Evolutionary conservation across 2,888 invertebrate species (phyloP), one percentile per base, ranked within the genome.

Genomic region (Rhyacophila evoluta): DNA sequence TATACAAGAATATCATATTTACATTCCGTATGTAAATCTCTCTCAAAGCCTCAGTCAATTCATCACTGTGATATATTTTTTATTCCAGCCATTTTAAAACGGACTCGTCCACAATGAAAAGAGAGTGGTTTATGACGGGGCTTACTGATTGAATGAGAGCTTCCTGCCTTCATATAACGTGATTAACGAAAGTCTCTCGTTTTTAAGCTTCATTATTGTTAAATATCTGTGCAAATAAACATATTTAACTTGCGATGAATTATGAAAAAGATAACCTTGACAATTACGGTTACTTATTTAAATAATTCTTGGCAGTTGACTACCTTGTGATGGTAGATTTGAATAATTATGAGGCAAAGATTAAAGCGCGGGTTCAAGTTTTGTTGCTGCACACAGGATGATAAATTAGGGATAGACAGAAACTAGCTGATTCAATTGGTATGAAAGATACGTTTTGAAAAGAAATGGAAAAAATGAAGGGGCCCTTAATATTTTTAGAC

Each of bases 61-160:
- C 15, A 39, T 39, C 39, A 39, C 39, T 12, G 39, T 12, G 15
- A 39, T 39, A 39, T 39, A n/a, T 39, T 39, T 39, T 39, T 39
- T 6, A 12, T 12, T 39, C 39, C 39, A 15, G 39, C 15, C 15
- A 10, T 39, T 39, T 39, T 12, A 39, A 39, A 39, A 39, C 39
- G 39, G 39, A 39, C 12, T 12, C 4, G n/a, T 38, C 38, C 12
- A 38, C 38, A 38, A 10, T 12, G 39, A 39, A 39, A 39, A 4
- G 39, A 39, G 39, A 39, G 39, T 15, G 39, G 39, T 39, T 39
- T 39, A 39, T 12, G 39, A 15, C 39, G 39, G 15, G 39, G 39
- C 39, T 39, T 39, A 39, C 39, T 39, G 39, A 39, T 39, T 39
- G 39, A 39, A 39, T 39, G n/a, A 39, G 39, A 39, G 39, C 39